phyloP scores from a whole-genome alignment of 1,140 invertebrate species.

The Drosophila sp. region DNA sequence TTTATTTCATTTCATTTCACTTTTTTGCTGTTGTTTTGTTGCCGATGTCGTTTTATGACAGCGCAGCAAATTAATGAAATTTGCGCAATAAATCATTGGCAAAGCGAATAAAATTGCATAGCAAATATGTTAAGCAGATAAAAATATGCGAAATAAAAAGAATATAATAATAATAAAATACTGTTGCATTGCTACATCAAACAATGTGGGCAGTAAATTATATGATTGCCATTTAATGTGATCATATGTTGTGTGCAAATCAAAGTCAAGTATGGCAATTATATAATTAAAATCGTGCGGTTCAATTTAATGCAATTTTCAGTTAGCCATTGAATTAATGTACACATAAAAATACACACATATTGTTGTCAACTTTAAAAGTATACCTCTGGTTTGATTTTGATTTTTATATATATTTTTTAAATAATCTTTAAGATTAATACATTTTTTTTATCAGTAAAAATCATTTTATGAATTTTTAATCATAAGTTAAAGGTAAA shows the following conservation, averaged over 20 bases:
- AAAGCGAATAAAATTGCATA: slow-evolving; percentile 29
- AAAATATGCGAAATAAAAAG: slow-evolving; percentile 18
- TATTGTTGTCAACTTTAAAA: background rate
- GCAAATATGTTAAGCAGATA: slow-evolving; percentile 56
- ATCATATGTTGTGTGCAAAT: slow-evolving; percentile 16
- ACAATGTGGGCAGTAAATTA: slow-evolving; percentile 6
- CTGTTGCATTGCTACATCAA: background rate
- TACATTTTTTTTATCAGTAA: too few relatives aligned
- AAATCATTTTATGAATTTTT: too few relatives aligned
- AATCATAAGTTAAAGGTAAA: too few relatives aligned
- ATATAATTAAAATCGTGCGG: slow-evolving; percentile 11
- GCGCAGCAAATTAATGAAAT: slow-evolving; percentile 80
- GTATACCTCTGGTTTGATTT: background rate
- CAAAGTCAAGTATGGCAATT: slow-evolving; percentile 12
- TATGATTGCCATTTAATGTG: slow-evolving; percentile 5
- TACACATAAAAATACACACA: background rate
- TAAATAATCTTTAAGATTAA: too few relatives aligned
- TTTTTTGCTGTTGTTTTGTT: slow-evolving; percentile 32
- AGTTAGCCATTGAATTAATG: background rate
- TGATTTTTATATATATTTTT: background rate
- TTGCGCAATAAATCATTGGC: slow-evolving; percentile 74
- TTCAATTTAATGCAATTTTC: background rate
- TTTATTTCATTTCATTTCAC: slow-evolving; percentile 34
- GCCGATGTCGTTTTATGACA: slow-evolving; percentile 67
- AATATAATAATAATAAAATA: slow-evolving; percentile 26